phyloP scores from a whole-genome alignment of 2,797 vertebrate species.

The Vipera latastei region DNA sequence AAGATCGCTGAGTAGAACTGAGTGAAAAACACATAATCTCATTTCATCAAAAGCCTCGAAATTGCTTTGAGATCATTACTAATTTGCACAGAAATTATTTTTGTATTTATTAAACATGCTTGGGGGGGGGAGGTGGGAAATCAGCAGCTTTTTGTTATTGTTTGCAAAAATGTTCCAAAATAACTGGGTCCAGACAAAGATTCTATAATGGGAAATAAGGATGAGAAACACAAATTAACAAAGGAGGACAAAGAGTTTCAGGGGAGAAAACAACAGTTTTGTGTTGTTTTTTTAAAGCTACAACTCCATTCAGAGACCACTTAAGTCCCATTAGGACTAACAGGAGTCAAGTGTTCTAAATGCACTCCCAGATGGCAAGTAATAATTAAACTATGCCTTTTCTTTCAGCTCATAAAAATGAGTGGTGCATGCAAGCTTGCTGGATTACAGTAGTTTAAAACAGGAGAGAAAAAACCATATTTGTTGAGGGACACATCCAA shows the following conservation, averaged over 20 bases:
- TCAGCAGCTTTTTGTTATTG: neutral
- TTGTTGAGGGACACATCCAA: neutral
- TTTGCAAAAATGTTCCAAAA: neutral
- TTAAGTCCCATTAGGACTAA: neutral
- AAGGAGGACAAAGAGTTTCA: neutral
- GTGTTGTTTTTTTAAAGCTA: neutral
- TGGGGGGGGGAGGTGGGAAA: no score
- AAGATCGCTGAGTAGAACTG: neutral
- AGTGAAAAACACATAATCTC: neutral
- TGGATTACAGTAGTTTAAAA: neutral
- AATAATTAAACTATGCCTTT: neutral
- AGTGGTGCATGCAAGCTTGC: neutral
- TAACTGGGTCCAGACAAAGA: neutral
- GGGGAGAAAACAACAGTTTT: neutral
- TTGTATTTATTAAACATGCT: conserved; percentile 19
- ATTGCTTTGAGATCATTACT: neutral
- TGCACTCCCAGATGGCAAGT: neutral
- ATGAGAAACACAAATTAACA: neutral
- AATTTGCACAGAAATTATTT: conserved; percentile 11
- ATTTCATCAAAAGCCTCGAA: neutral
- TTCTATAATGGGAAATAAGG: neutral
- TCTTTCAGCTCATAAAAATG: neutral
- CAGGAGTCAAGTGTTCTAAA: neutral
- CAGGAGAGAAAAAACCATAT: neutral
- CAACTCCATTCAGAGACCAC: neutral